A percentile compares a stretch with the other conserved stretches of the same genome.
These are phyloP conservation scores for Elephas maximus DNA, from an alignment of 2,113 vertebrate species.

Conservation along the genomic window DNA sequence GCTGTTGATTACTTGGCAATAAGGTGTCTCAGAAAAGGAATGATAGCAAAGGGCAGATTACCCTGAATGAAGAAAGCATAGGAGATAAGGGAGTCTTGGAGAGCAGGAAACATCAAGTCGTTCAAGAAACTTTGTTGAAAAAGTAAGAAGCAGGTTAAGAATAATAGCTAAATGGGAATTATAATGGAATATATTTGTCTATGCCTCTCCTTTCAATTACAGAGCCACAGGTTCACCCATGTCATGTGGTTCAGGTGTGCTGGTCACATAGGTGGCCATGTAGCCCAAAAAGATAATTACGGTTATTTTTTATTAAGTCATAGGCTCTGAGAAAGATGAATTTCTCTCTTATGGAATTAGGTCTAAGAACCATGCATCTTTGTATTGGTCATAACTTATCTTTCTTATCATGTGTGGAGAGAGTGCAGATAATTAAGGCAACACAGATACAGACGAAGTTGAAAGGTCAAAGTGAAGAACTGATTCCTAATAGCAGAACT, in stretches of 20 bases:
- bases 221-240: not conserved
- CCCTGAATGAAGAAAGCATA: not conserved
- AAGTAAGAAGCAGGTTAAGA: not conserved
- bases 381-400: not conserved
- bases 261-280: rapidly evolving
- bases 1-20: not conserved
- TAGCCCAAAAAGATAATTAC: not conserved
- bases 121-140: not conserved
- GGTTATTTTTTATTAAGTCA: not conserved
- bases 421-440: not conserved
- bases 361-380: not conserved
- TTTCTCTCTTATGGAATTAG: not conserved
- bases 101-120: not conserved
- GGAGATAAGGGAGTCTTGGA: not conserved
- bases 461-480: not conserved
- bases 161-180: not conserved
- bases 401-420: not conserved
- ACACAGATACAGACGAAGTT: rapidly evolving
- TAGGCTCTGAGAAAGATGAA: not conserved
- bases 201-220: not conserved
- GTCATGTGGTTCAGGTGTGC: rapidly evolving
- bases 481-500: not conserved
- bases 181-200: not conserved
- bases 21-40: not conserved
- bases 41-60: not conserved